A percentile compares a stretch with the other conserved stretches of the same genome.
Evolutionary conservation across 2,797 vertebrate species (phyloP).

Genomic region (Myotis findleyi): DNA sequence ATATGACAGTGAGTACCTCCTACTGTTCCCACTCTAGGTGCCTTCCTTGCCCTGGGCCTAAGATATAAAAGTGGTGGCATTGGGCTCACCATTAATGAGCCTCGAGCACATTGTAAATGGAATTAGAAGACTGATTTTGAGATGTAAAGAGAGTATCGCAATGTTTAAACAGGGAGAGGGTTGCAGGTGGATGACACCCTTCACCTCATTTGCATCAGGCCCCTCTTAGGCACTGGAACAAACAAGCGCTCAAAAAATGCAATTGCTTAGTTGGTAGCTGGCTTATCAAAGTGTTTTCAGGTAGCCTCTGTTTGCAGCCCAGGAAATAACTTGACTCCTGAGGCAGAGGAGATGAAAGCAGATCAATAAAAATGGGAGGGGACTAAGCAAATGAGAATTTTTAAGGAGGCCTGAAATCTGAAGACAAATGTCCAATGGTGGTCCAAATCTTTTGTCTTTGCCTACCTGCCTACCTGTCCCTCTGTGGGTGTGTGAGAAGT

Average conservation of each 20-base stretch:
- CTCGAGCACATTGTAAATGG: not conserved
- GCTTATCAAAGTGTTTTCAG: not conserved
- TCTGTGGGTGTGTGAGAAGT: not conserved
- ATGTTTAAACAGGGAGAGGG: not conserved
- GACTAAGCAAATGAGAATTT: not conserved
- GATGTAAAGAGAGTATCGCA: not conserved
- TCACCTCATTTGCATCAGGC: not conserved
- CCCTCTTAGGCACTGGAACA: not conserved
- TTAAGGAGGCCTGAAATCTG: not conserved
- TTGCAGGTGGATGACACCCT: not conserved
- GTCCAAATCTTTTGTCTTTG: not conserved
- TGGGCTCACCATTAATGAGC: not conserved
- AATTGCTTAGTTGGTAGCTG: not conserved
- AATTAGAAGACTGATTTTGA: not conserved
- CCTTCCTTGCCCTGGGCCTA: not conserved
- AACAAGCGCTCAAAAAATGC: not conserved
- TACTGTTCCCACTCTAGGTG: not conserved
- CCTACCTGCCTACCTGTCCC: not conserved
- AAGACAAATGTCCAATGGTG: not conserved
- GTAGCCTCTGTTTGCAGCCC: too few species aligned
- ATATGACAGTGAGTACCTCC: not conserved
- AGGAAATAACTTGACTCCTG: not conserved
- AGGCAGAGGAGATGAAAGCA: not conserved
- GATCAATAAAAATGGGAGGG: not conserved
- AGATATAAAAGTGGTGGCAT: not conserved